Conservation (phyloP, 2,797 vertebrate genomes). For the Myripristis jacobus region DNA sequence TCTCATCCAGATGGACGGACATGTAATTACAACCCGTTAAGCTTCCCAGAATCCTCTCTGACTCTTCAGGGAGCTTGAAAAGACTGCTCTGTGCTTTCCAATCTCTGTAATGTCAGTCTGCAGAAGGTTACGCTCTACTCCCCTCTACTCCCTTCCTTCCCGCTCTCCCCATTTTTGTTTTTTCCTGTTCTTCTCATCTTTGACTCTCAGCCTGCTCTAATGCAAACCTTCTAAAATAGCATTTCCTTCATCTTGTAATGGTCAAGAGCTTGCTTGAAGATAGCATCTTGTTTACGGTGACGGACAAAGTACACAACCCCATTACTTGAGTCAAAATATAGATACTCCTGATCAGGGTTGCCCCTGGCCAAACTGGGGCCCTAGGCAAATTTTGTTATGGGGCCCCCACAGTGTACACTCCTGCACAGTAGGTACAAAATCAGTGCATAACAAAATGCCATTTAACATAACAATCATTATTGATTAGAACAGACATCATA, state of each 20-base stretch:
- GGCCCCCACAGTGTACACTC: no score
- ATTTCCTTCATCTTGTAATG: constrained; percentile 14
- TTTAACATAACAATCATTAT: no score
- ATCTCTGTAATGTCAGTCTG: constrained; percentile 39
- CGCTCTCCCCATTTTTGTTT: constrained; percentile 10
- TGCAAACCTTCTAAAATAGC: not conserved
- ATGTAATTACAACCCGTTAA: constrained; percentile 72
- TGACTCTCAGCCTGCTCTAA: not conserved
- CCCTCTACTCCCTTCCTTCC: constrained; percentile 16
- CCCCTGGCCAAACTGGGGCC: no score
- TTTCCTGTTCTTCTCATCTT: constrained; percentile 5
- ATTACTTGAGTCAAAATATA: no score
- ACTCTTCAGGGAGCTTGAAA: constrained; percentile 54
- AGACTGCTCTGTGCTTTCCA: constrained; percentile 55
- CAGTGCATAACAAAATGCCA: no score
- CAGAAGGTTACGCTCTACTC: constrained; percentile 60
- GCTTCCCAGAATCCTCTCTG: constrained; percentile 59
- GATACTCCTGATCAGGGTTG: no score
- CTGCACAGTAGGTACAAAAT: no score
- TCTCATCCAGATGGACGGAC: constrained; percentile 64
- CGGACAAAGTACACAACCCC: no score
- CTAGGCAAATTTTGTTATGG: no score
- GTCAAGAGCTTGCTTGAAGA: not conserved
- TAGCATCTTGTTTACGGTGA: not conserved
- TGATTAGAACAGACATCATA: no score